Evolutionary conservation across 2,113 vertebrate species (phyloP), one percentile per base, ranked within the genome.

Genomic region (Leucosticte australis): DNA sequence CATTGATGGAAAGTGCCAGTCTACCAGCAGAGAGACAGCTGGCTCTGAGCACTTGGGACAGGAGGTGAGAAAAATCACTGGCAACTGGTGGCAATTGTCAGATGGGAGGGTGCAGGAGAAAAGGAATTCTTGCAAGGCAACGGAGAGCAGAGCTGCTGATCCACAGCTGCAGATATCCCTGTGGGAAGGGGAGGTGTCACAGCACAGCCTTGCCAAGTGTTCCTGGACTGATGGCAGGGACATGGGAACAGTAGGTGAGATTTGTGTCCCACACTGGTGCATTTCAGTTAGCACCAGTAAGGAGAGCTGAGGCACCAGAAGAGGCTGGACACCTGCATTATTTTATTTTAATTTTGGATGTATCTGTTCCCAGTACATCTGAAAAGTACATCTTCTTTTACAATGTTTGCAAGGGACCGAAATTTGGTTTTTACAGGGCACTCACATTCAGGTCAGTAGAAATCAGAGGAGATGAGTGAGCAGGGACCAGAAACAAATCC

Each of bases 161-260:
- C 73, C 1, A 4, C 56, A 42, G 69, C 60, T 2, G 11, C 1
- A 16, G n/a, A 13, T 62, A 31, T 59, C 15, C 39, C 30, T 22
- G 1, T 1, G 10, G 49, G 53, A 50, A 50, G 31, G 64, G 52
- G 47, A 75, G 11, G 39, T 2, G 0, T 39, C 1, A 2, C 2
- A 1, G 41, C 4, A 2, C 46, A 77, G 67, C 30, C 33, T 73
- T 63, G 37, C 31, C 28, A 62, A 13, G 13, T 16, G 30, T 33
- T 82, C 20, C 42, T 53, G 73, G 14, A 2, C 70, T 47, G n/a
- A n/a, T 46, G 47, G 20, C 88, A 68, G 49, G 26, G 44, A 64
- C 28, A 8, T 7, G 30, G 57, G 35, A 68, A 65, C 33, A 23
- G 27, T 9, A 62, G 30, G 44, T 8, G 21, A 68, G 35, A 67